Base-by-base conservation (phyloP, 2,113 vertebrate species). In the Megalops atlanticus region DNA sequence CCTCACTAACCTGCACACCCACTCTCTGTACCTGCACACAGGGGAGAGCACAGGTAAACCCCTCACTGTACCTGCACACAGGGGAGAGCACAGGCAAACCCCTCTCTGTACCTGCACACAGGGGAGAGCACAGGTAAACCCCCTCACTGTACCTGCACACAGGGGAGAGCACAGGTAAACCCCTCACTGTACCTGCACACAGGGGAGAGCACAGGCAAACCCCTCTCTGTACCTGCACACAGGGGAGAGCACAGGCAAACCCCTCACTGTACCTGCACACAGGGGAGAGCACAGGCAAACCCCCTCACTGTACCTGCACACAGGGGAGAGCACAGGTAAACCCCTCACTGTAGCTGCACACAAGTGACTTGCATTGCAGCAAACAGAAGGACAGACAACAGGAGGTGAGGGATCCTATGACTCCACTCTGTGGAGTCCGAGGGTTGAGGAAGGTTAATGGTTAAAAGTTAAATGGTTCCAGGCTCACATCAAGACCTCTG, bases 171-270 rank as follows among this genome's bases (percentile, higher is more conserved):
- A 93, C n/a, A n/a, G n/a, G n/a, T n/a, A 85, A 14, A 24, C 85
- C 72, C 93, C 92, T 86, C 31, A 2, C 88, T 84, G 83, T 96
- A 95, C 93, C 94, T 95, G 84, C 72, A 64, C 0, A 78, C 71
- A 76, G 27, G n/a, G n/a, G n/a, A n/a, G n/a, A n/a, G n/a, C 40
- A 64, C 58, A 64, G 47, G 47, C 11, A 49, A 49, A 12, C 6
- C 47, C 47, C n/a, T 16, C 18, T 24, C 52, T 58, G 21, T 58
- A 58, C 52, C 21, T 24, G 52, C 8, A 58, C 52, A 58, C 18
- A 58, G 52, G 52, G n/a, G 7, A 58, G 52, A 24, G 52, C 52
- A 58, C 52, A 58, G 18, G 21, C 7, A 58, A n/a, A 5, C 5
- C 16, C 52, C 52, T 24, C 21, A 58, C 52, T 58, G 52, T 58